A percentile compares a stretch with the other conserved stretches of the same genome.
Evolutionary conservation across 2,113 vertebrate species (phyloP).

Genomic region (Perca fluviatilis): DNA sequence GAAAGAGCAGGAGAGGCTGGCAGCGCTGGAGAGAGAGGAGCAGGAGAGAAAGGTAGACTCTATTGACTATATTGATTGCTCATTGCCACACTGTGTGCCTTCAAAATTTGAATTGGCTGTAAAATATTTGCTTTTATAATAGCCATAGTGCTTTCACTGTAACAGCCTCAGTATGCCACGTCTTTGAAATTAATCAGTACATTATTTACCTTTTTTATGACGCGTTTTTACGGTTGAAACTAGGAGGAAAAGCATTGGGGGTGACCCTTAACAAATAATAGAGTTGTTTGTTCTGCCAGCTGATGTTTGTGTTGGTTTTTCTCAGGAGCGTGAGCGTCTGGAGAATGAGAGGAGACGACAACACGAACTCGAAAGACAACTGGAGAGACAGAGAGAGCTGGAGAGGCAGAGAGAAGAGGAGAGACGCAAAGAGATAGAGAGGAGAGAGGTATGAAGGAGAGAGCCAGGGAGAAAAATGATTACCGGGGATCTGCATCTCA

Average conservation of each 20-base stretch:
- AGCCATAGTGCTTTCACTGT: not conserved
- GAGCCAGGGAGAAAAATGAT: not conserved
- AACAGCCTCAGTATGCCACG: not conserved
- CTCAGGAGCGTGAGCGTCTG: constrained; percentile 90
- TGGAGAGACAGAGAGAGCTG: constrained; percentile 93
- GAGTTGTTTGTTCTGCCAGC: not conserved
- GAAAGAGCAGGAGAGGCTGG: constrained; percentile 95
- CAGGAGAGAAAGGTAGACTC: constrained; percentile 88
- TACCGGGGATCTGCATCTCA: constrained; percentile 14
- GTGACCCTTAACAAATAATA: not conserved
- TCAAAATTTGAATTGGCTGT: not conserved
- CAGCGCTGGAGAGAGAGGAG: constrained; percentile 92
- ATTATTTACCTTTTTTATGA: not conserved
- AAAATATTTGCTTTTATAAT: not conserved
- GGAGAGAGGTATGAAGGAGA: constrained; percentile 74
- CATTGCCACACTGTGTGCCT: not conserved
- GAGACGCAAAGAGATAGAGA: constrained; percentile 78
- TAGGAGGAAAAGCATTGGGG: not conserved
- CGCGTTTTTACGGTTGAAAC: not conserved
- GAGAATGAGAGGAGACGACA: constrained; percentile 95
- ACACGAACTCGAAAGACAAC: constrained; percentile 92
- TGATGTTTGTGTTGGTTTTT: constrained; percentile 11
- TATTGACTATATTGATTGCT: not conserved
- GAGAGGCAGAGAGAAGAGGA: constrained; percentile 94
- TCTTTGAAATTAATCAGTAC: not conserved